phyloP scores from a whole-genome alignment of 2,888 invertebrate genomes.

The Protodeltote pygarga region DNA sequence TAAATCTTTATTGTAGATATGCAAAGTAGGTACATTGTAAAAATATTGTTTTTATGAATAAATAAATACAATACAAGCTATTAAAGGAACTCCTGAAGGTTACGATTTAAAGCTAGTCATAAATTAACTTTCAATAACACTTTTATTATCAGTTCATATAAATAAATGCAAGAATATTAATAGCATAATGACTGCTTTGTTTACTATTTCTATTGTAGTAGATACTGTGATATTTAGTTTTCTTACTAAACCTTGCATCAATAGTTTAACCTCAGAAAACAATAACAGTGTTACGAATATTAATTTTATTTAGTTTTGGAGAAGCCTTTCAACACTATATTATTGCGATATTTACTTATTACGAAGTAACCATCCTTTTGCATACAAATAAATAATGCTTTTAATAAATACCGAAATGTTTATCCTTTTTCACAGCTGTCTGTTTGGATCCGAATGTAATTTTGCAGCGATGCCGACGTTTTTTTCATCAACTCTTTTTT shows the following conservation, averaged over 20 bases:
- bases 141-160: conserved; percentile 31
- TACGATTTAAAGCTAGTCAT: conserved; percentile 9
- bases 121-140: conserved; percentile 17
- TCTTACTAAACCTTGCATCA: too few relatives aligned
- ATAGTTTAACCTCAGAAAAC: too few relatives aligned
- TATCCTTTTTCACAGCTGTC: conserved; percentile 9
- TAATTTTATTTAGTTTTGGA: neutral
- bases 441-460: conserved; percentile 20
- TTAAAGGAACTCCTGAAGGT: conserved; percentile 8
- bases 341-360: too few relatives aligned
- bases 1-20: neutral
- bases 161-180: conserved; percentile 33
- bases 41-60: conserved; percentile 5
- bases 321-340: too few relatives aligned
- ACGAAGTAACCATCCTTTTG: too few relatives aligned
- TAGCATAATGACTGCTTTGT: conserved; percentile 4
- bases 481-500: conserved; percentile 26
- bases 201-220: neutral
- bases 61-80: neutral
- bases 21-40: neutral
- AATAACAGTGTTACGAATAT: too few relatives aligned
- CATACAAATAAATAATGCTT: too few relatives aligned
- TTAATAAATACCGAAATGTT: neutral
- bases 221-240: neutral
- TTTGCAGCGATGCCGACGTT: conserved; percentile 7